Evolutionary conservation across 2,113 vertebrate species (phyloP).

Genomic region (Choloepus hoffmanni): DNA sequence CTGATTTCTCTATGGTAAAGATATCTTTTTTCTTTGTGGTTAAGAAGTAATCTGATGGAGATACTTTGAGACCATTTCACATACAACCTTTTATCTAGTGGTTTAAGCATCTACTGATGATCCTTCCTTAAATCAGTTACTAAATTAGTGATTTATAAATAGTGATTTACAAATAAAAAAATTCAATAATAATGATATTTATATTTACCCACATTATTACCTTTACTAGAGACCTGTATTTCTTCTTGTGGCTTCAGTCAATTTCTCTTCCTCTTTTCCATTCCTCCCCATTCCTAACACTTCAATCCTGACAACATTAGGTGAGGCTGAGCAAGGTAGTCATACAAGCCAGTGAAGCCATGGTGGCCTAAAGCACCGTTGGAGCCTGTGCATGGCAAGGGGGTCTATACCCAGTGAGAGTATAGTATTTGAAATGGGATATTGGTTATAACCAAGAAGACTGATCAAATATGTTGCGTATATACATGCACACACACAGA

Average conservation of each 20-base stretch:
- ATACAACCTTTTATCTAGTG: neutral
- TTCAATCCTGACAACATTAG: neutral
- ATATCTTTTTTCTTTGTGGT: neutral
- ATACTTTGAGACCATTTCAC: neutral
- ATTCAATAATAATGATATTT: too few species aligned
- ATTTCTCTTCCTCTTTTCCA: too few species aligned
- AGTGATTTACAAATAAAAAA: too few species aligned
- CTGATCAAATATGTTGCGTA: neutral
- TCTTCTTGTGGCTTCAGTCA: too few species aligned
- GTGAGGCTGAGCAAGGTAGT: neutral
- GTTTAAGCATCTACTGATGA: too few species aligned
- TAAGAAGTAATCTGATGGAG: neutral
- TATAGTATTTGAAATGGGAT: neutral
- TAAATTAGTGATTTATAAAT: too few species aligned
- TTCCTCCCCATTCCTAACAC: neutral
- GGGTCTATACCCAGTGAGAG: neutral
- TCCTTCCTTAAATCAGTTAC: too few species aligned
- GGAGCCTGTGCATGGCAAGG: neutral
- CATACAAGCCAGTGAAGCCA: neutral
- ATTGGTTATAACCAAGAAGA: neutral
- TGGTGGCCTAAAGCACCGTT: too few species aligned
- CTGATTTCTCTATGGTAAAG: neutral
- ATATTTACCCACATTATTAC: too few species aligned
- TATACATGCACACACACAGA: too few species aligned
- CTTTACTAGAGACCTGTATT: too few species aligned